A percentile compares a stretch with the other conserved stretches of the same genome.
phyloP scores from a whole-genome alignment of 92 coral and sea anemone genomes.

The Epizoanthus ramosus region DNA sequence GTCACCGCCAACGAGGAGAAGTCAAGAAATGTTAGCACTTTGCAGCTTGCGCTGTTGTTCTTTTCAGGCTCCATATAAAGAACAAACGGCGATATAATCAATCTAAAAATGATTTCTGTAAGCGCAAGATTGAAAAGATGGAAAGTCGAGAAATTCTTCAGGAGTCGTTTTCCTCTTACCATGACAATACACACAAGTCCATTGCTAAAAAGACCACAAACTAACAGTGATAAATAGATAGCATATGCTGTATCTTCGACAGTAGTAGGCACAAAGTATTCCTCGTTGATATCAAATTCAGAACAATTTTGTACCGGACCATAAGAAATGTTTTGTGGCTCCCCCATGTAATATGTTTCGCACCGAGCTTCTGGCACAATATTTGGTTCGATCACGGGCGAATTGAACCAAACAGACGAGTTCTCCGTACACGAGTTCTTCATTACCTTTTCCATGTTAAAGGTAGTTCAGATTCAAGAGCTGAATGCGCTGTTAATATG shows the following conservation, averaged over 20 bases:
- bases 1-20: slow-evolving; percentile 8
- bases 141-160: slow-evolving; percentile 23
- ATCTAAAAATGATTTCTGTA: slow-evolving; percentile 20
- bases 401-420: no score
- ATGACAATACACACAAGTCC: slow-evolving; percentile 4
- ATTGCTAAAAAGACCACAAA: slow-evolving; percentile 7
- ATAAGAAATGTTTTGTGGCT: no score
- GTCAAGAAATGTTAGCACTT: not conserved
- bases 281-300: not conserved
- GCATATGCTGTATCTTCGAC: not conserved
- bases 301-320: not conserved
- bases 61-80: not conserved
- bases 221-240: not conserved
- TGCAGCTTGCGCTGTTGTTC: not conserved
- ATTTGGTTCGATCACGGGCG: no score
- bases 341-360: not conserved
- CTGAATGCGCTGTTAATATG: no score
- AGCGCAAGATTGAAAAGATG: slow-evolving; percentile 35
- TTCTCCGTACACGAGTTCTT: no score
- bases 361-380: no score
- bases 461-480: no score
- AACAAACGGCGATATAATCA: not conserved
- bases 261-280: not conserved
- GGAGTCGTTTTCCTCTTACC: slow-evolving; percentile 3
- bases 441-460: no score